phyloP scores from a whole-genome alignment of 2,888 invertebrate genomes.

The Chorisops tibialis region DNA sequence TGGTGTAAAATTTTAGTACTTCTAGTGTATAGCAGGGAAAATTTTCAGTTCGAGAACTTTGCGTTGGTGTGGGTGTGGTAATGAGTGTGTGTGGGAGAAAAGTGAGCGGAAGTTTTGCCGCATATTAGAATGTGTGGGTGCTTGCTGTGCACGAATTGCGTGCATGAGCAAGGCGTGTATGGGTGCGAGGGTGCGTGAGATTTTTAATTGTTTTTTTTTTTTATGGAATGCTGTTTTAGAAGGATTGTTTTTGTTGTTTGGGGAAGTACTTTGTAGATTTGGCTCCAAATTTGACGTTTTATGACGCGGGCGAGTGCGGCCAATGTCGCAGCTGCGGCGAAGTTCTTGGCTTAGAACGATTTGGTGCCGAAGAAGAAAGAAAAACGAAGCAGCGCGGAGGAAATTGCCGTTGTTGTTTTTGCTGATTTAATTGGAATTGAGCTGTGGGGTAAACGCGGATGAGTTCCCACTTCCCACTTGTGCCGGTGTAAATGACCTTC shows the following conservation, averaged over 20 bases:
- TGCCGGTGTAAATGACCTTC: constrained; percentile 34
- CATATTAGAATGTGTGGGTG: background rate
- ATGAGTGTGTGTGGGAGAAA: background rate
- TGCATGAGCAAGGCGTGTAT: background rate
- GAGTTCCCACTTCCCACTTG: background rate
- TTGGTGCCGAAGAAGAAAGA: too few relatives aligned
- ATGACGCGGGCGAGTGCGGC: too few relatives aligned
- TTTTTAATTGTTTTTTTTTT: too few relatives aligned
- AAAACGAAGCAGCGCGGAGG: too few relatives aligned
- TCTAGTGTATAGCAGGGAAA: constrained; percentile 13
- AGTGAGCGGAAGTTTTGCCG: background rate
- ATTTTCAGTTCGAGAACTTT: constrained; percentile 8
- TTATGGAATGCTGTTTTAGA: too few relatives aligned
- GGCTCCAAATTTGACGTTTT: too few relatives aligned
- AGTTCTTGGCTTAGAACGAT: too few relatives aligned
- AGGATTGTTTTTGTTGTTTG: too few relatives aligned
- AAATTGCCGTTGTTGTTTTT: too few relatives aligned
- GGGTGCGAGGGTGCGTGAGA: background rate
- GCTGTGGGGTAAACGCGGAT: background rate
- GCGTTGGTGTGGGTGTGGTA: background rate
- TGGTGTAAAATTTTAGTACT: constrained; percentile 7
- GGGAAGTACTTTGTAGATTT: too few relatives aligned
- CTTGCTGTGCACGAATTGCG: background rate
- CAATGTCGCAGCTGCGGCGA: too few relatives aligned
- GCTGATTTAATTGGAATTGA: too few relatives aligned